Conservation (phyloP, 2,797 vertebrate species). For the Pteronotus mesoamericanus region DNA sequence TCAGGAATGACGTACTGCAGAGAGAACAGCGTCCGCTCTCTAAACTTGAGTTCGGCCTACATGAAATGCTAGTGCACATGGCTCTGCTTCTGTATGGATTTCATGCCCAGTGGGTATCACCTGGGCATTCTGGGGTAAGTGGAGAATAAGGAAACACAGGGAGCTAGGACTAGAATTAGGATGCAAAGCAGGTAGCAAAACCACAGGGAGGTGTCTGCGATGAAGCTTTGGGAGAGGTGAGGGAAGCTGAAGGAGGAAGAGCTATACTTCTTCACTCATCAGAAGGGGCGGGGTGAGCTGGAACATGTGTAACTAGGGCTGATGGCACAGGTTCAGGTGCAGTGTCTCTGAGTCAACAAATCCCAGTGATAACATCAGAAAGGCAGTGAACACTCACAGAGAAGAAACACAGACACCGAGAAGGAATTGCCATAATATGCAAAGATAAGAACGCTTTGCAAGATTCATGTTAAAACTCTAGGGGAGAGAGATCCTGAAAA, state of each 20-base stretch:
- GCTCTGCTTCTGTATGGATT: neutral
- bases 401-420: neutral
- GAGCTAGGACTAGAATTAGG: neutral
- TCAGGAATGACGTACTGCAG: neutral
- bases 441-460: neutral
- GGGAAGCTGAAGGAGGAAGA: neutral
- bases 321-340: neutral
- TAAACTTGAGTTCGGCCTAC: neutral
- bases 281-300: fast-evolving
- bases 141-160: neutral
- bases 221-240: neutral
- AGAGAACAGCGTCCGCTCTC: neutral
- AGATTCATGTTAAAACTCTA: neutral
- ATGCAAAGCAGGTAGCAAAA: neutral
- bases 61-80: neutral
- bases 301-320: neutral
- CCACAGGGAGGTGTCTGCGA: neutral
- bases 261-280: neutral
- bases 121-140: neutral
- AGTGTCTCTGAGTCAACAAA: neutral
- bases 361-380: neutral
- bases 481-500: neutral
- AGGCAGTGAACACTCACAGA: neutral
- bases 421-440: neutral
- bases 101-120: neutral